phyloP scores from a whole-genome alignment of 2,888 invertebrate species.

The Candidula unifasciata region DNA sequence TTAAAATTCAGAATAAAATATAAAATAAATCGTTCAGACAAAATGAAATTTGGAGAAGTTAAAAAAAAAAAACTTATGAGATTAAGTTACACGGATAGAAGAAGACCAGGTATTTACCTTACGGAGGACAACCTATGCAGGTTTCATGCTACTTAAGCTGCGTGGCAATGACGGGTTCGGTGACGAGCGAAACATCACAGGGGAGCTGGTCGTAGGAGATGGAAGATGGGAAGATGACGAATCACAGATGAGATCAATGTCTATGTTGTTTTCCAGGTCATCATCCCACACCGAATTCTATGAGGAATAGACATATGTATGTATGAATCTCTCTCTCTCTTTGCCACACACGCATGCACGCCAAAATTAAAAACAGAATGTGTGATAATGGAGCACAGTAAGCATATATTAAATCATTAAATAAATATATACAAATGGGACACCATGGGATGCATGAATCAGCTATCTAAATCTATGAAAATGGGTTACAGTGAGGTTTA shows the following conservation, averaged over 20 bases:
- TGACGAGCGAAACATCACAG: slow-evolving; percentile 28
- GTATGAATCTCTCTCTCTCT: no score
- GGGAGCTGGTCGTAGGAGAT: slow-evolving; percentile 42
- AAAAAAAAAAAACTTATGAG: no score
- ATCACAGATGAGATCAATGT: slow-evolving; percentile 53
- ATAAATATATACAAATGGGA: no score
- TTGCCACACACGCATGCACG: no score
- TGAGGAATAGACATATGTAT: not conserved
- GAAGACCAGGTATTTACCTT: slow-evolving; percentile 45
- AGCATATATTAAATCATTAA: no score
- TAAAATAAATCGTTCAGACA: not conserved
- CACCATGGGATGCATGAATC: no score
- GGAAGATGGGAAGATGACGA: slow-evolving; percentile 42
- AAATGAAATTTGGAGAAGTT: not conserved
- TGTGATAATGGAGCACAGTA: no score
- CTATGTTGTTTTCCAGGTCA: slow-evolving; percentile 50
- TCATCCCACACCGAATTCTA: slow-evolving; percentile 50
- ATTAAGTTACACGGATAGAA: not conserved
- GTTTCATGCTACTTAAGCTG: slow-evolving; percentile 41
- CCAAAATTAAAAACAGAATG: no score
- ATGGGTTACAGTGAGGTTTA: no score
- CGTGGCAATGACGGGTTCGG: slow-evolving; percentile 14
- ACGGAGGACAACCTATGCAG: slow-evolving; percentile 38
- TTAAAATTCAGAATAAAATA: not conserved
- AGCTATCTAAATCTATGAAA: no score